Percentiles rank a stretch among this genome's conserved stretches.
phyloP scores from a whole-genome alignment of 2,797 vertebrate species.

The Eleutherodactylus coqui region DNA sequence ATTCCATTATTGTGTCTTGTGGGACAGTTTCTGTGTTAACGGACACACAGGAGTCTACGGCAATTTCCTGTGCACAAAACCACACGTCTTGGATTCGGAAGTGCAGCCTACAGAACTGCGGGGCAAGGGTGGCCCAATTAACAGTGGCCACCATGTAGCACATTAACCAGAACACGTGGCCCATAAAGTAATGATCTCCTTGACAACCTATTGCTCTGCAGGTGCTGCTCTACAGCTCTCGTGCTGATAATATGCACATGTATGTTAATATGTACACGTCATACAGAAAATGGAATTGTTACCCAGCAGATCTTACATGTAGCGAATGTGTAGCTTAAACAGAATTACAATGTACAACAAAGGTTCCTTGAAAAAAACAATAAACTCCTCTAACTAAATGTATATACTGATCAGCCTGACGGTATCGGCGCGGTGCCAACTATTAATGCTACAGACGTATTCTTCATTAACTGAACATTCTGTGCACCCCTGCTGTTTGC shows the following conservation, averaged over 20 bases:
- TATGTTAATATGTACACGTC: background rate
- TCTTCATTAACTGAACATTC: too few species aligned
- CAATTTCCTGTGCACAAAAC: conserved; percentile 69
- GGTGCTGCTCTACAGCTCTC: background rate
- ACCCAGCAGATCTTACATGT: background rate
- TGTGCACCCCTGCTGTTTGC: too few species aligned
- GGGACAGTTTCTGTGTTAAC: conserved; percentile 69
- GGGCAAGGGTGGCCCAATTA: conserved; percentile 34
- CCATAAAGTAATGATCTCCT: background rate
- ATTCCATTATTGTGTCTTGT: conserved; percentile 65
- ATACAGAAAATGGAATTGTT: background rate
- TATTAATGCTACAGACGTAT: too few species aligned
- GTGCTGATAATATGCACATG: background rate
- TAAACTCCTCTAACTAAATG: too few species aligned
- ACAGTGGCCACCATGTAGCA: conserved; percentile 22
- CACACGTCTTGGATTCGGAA: conserved; percentile 38
- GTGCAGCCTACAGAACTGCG: conserved; percentile 5
- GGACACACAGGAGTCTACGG: conserved; percentile 68
- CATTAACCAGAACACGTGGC: background rate
- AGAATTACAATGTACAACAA: background rate
- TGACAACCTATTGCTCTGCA: background rate
- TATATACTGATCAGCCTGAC: too few species aligned
- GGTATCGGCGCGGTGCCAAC: too few species aligned
- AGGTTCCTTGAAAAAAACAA: too few species aligned
- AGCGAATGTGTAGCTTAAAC: background rate